Evolutionary conservation across 2,113 vertebrate species (phyloP), one percentile per base, ranked within the genome.

Genomic region (Deroptyus accipitrinus): DNA sequence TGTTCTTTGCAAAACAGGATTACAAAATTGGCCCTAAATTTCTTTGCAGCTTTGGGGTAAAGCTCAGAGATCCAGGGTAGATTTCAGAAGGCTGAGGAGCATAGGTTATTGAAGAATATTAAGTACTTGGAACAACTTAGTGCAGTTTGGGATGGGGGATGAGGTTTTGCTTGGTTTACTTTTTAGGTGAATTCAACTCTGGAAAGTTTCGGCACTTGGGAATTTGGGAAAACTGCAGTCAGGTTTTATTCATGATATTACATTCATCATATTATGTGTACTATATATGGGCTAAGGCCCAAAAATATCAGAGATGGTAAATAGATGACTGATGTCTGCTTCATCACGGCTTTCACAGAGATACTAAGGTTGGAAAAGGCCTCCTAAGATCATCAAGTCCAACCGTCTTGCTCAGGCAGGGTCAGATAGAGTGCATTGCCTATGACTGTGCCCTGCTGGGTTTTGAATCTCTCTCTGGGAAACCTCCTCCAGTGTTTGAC

Each of bases 361-460:
- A 37, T 31, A 5, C 23, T 23, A 23, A n/a, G 18, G 4, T 27
- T 49, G 39, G 27, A 39, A 78, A 12, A 59, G 13, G 27, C 9
- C 14, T 62, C 23, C 57, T 61, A 41, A 57, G 13, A 68, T 41
- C 16, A 25, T 8, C 1, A 14, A 11, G 15, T 51, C n/a, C 19
- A 22, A 17, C 4, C 2, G 1, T 9, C 8, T 28, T 68, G 25
- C 25, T 74, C 10, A 7, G 41, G 5, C 28, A 57, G 30, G 13
- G 37, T 42, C 41, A 25, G 41, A 42, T 2, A 46, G 20, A 39
- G 7, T 13, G 25, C 0, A 1, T 15, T 76, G 13, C 19, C 33
- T 24, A 0, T 35, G 39, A 7, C 55, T 63, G 4, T 52, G 28
- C 13, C 15, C 15, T 11, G 14, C 4, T 2, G 4, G 41, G 20